phyloP scores from a whole-genome alignment of 2,888 invertebrate genomes.

The Toxonevra muliebris region DNA sequence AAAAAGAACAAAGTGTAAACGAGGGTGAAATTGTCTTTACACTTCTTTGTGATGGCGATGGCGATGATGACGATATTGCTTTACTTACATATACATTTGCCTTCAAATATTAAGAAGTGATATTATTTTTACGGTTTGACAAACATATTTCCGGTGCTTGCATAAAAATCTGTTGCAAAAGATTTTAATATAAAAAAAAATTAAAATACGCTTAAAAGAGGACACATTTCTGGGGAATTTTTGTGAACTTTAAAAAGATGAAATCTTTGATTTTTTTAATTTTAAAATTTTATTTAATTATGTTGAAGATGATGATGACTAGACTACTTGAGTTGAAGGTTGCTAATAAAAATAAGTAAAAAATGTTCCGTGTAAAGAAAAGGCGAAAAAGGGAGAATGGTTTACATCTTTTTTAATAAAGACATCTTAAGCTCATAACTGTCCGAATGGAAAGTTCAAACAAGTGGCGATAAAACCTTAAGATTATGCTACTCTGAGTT shows the following conservation, averaged over 20 bases:
- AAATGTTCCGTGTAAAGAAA: too few relatives aligned
- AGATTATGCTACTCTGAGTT: conserved; percentile 52
- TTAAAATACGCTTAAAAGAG: background rate
- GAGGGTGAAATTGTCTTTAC: conserved; percentile 24
- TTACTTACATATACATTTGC: conserved; percentile 12
- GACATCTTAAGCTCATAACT: conserved; percentile 51
- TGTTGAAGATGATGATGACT: conserved; percentile 40
- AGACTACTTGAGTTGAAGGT: background rate
- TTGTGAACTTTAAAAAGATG: conserved; percentile 4
- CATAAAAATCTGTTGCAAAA: conserved; percentile 9
- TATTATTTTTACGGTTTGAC: conserved; percentile 39
- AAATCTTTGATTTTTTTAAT: conserved; percentile 48
- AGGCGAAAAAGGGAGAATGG: too few relatives aligned
- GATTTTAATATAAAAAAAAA: conserved; percentile 1
- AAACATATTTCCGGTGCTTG: conserved; percentile 46
- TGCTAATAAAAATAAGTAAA: conserved; percentile 42
- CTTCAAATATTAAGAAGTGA: conserved; percentile 27
- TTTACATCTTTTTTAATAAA: conserved; percentile 60
- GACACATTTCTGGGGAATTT: conserved; percentile 5
- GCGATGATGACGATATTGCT: too few relatives aligned
- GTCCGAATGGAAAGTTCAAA: conserved; percentile 48
- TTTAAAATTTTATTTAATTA: conserved; percentile 60
- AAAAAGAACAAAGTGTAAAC: conserved; percentile 15
- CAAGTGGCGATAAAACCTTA: conserved; percentile 58
- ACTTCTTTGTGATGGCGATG: conserved; percentile 1